Base-by-base conservation (phyloP, 2,113 vertebrate genomes). In the Oryzias celebensis region DNA sequence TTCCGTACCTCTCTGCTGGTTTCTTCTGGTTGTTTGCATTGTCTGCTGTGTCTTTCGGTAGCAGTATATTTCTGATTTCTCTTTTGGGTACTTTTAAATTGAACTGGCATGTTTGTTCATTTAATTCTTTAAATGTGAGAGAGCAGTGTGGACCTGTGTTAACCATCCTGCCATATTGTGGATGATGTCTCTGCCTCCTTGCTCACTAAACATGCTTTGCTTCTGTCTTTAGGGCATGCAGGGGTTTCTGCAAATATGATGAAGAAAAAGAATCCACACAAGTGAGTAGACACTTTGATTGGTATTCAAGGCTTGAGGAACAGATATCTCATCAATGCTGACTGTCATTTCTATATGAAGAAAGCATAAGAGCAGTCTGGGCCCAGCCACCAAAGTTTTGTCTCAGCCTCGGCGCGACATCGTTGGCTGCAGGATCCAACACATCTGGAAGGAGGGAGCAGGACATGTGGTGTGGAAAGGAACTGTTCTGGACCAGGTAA, bases 211-310 rank as follows among this genome's bases (percentile, higher is more conserved):
- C 36, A 10, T 36, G 10, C 36, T 52, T 23, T 72, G 89, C 92
- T 24, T 61, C 8, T 58, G 53, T 64, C 36, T 52, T 58, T 54
- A 97, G 95, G 95, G 90, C 94, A 96, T 93, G 90, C 95, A 66
- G 94, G 96, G 81, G 94, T 96, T 13, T 95, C 96, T 87, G 94
- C 92, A 71, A 96, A 92, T 91, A 96, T 96, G 94, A 96, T 96
- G 95, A 98, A 98, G 93, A 97, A 96, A 64, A 95, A 95, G 90
- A 95, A 94, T 46, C 91, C 94, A 50, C 95, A 96, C 93, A 98
- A 96, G 96, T 98, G 89, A 36, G 36, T 36, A 93, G 94, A 68
- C 36, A 12, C 36, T 12, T 12, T 36, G 2, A 36, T 0, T 12
- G 10, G 12, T 2, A 36, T 36, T 36, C 36, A 12, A 0, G 10